Percentiles rank a stretch among this genome's conserved stretches.
Evolutionary conservation across 1,140 invertebrate species (phyloP).

Genomic region (Drosophila hydei): DNA sequence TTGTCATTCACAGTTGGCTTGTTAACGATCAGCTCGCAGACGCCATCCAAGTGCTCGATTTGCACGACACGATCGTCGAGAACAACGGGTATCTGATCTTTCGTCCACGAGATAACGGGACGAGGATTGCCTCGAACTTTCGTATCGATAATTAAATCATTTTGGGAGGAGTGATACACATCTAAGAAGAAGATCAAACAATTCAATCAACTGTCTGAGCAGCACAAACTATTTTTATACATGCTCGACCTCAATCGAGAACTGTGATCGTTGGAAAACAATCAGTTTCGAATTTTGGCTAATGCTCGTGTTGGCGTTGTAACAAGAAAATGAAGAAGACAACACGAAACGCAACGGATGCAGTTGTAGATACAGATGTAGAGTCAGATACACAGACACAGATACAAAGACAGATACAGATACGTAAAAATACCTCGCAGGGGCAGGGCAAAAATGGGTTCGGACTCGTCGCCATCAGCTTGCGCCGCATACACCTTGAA

Average conservation of each 20-base stretch:
- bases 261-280: conserved; percentile 22
- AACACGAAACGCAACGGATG: conserved; percentile 21
- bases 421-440: conserved; percentile 73
- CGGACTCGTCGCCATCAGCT: conserved; percentile 79
- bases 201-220: conserved; percentile 70
- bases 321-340: conserved; percentile 48
- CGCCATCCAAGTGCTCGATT: conserved; percentile 88
- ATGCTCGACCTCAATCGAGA: conserved; percentile 67
- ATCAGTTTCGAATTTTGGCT: conserved; percentile 30
- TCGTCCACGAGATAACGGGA: conserved; percentile 92
- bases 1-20: conserved; percentile 88
- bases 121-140: conserved; percentile 89
- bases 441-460: conserved; percentile 81
- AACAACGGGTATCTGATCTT: conserved; percentile 87
- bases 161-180: conserved; percentile 88
- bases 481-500: conserved; percentile 82
- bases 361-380: conserved; percentile 10
- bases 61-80: conserved; percentile 87
- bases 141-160: conserved; percentile 91
- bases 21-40: conserved; percentile 89
- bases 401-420: background rate
- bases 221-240: conserved; percentile 64
- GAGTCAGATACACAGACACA: background rate
- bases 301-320: conserved; percentile 50
- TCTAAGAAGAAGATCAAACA: conserved; percentile 84